These are phyloP conservation scores for Lepidochrysops patricia DNA, from an alignment of 2,888 invertebrate genomes.

Conservation along the genomic window DNA sequence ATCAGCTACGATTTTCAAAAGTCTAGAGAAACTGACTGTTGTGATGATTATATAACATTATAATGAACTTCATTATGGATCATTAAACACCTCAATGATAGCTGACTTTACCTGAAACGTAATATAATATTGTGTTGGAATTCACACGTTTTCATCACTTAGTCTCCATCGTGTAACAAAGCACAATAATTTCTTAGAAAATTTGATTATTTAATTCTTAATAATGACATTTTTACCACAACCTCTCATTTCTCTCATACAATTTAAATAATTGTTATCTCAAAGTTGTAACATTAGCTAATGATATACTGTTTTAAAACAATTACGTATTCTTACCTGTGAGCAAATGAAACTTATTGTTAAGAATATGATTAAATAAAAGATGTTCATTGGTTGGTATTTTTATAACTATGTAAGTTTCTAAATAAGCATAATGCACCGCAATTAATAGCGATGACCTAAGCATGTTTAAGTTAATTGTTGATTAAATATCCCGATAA, in stretches of 20 bases:
- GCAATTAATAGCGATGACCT: too few relatives aligned
- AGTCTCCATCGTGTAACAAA: conserved; percentile 30
- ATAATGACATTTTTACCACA: conserved; percentile 16
- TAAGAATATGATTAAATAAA: neutral
- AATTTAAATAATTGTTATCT: conserved; percentile 7
- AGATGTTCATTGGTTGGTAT: too few relatives aligned
- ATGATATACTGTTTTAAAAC: neutral
- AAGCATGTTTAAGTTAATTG: too few relatives aligned
- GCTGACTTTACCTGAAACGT: neutral
- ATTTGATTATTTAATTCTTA: conserved; percentile 30
- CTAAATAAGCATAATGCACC: too few relatives aligned
- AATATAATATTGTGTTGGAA: neutral
- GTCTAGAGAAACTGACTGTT: too few relatives aligned
- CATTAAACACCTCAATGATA: neutral
- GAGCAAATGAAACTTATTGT: neutral
- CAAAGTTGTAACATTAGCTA: conserved; percentile 5
- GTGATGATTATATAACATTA: too few relatives aligned
- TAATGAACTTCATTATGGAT: neutral
- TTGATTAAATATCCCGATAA: too few relatives aligned
- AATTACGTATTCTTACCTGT: neutral
- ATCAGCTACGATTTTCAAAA: too few relatives aligned
- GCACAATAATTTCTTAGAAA: conserved; percentile 32
- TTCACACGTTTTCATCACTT: conserved; percentile 35
- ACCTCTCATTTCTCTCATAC: neutral
- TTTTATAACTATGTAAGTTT: too few relatives aligned